Conservation (phyloP, 2,113 vertebrate species). For the Edolisoma coerulescens region DNA sequence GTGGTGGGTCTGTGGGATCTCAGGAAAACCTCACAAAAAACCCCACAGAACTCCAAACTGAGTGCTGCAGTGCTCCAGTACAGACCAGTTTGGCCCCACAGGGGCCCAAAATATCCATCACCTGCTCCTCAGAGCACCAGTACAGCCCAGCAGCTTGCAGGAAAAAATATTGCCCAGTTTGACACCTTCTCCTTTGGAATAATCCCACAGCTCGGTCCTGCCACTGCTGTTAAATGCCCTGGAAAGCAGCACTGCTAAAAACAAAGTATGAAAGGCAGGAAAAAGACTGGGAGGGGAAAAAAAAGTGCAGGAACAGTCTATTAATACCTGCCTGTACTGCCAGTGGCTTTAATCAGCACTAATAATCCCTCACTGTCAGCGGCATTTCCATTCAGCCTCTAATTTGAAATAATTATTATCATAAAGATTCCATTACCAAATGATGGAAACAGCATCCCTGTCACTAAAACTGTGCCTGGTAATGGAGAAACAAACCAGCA, state of each 20-base stretch:
- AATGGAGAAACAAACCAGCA: background rate
- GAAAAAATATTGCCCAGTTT: background rate
- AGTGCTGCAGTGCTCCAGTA: background rate
- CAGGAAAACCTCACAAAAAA: background rate
- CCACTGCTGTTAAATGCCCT: background rate
- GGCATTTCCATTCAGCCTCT: background rate
- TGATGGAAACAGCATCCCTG: background rate
- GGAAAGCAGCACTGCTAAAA: background rate
- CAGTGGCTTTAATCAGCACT: slow-evolving; percentile 27
- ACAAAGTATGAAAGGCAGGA: background rate
- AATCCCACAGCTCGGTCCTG: background rate
- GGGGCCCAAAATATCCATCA: background rate
- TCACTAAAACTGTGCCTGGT: background rate
- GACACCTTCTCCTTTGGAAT: background rate
- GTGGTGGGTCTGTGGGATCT: background rate
- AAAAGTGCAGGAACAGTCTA: background rate
- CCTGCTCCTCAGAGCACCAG: background rate
- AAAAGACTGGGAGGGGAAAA: background rate
- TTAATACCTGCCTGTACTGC: slow-evolving; percentile 14
- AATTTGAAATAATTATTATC: slow-evolving; percentile 48
- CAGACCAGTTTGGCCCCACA: background rate
- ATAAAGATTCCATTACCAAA: slow-evolving; percentile 17
- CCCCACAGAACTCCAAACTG: too few species aligned
- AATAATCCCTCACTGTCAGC: slow-evolving; percentile 34
- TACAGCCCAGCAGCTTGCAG: background rate